Evolutionary conservation across 2,797 vertebrate species (phyloP), one percentile per base, ranked within the genome.

Genomic region (Dromococcyx pavoninus): DNA sequence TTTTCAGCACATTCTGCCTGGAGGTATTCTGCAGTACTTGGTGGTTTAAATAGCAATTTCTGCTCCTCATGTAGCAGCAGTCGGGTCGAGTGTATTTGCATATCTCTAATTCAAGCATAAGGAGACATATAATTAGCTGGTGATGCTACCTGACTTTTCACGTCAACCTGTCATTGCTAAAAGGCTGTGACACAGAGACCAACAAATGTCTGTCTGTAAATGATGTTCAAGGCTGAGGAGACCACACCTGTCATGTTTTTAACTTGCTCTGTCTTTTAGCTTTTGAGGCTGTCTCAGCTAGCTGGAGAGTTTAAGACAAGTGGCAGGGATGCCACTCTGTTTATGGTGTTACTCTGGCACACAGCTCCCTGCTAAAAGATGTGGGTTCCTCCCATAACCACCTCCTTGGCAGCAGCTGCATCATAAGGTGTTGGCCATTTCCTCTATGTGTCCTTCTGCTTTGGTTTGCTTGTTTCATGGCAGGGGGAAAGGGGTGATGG

Each of bases 361-460:
- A 4, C 46, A 14, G 60, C 33, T 77, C 24, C 6, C 19, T 7
- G 2, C 41, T 11, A 3, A 6, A 23, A 39, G 58, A 4, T 2
- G 2, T 2, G 24, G 44, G 5, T 27, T 7, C 24, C 73, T 46
- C 65, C 15, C n/a, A 5, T 0, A 6, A 53, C 15, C 24, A 9
- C 48, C 0, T 2, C 37, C 27, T 53, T 0, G 2, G 46, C 65
- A 39, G 64, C 61, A 32, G 53, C 56, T 56, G 30, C 39, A 3
- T 25, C 33, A 0, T 1, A 2, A 28, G 35, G 58, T 4, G 27
- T 30, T 65, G n/a, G 7, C 27, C 21, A 0, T 2, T 18, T 13
- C 1, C 15, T 10, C 22, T 4, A 2, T 1, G 11, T 28, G 46
- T 24, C 35, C 22, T 1, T 5, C 23, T 67, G 66, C 43, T 39